Evolutionary conservation across 2,113 vertebrate species (phyloP).

Genomic region (Promerops cafer): DNA sequence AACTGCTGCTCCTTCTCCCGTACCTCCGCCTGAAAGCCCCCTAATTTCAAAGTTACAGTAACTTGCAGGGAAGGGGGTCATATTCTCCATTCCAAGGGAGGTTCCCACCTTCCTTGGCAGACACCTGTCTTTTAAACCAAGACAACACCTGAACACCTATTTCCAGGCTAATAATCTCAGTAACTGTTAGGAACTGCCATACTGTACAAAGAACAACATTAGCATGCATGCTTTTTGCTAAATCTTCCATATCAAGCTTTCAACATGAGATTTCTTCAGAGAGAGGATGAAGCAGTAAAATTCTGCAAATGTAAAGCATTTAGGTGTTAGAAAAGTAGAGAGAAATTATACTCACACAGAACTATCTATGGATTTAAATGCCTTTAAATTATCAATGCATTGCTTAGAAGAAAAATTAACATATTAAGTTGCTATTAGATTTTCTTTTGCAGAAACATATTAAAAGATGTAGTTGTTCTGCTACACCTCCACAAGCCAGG

Average conservation of each 20-base stretch:
- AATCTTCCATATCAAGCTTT: background rate
- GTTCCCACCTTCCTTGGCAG: background rate
- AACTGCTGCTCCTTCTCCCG: background rate
- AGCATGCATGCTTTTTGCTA: background rate
- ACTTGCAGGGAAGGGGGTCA: accelerated
- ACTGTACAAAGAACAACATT: background rate
- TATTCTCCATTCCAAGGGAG: background rate
- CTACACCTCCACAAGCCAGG: background rate
- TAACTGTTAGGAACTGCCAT: background rate
- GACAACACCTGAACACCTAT: background rate
- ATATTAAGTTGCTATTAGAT: background rate
- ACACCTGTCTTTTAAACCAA: background rate
- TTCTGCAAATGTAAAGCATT: background rate
- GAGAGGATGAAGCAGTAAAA: background rate
- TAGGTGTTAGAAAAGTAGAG: background rate
- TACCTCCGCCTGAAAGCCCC: background rate
- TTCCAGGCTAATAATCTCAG: background rate
- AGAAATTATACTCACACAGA: background rate
- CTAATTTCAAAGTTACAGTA: background rate
- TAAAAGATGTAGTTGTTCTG: background rate
- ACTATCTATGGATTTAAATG: background rate
- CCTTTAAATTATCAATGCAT: background rate
- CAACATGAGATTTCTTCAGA: background rate
- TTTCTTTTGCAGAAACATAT: background rate
- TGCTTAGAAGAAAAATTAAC: background rate